phyloP scores from a whole-genome alignment of 2,888 invertebrate species.

The Ischnus inquisitorius region DNA sequence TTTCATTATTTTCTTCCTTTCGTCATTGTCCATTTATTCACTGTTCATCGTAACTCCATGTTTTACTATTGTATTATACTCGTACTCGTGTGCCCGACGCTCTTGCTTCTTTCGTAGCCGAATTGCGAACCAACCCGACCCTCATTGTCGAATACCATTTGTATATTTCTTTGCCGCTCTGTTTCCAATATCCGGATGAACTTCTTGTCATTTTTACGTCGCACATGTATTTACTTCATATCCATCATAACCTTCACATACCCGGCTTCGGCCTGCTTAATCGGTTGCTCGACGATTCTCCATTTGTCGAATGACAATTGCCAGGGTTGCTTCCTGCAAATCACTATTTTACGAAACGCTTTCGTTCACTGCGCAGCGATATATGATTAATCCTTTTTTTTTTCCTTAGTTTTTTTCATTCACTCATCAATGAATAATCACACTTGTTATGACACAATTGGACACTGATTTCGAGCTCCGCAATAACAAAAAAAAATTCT shows the following conservation, averaged over 20 bases:
- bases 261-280: constrained; percentile 49
- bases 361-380: constrained; percentile 6
- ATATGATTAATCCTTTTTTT: not conserved
- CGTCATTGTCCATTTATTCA: constrained; percentile 67
- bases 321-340: constrained; percentile 31
- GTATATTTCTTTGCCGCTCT: not conserved
- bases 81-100: constrained; percentile 85
- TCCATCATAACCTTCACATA: constrained; percentile 42
- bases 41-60: constrained; percentile 55
- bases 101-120: constrained; percentile 54
- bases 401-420: not conserved
- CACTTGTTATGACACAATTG: not conserved
- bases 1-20: constrained; percentile 31
- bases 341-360: constrained; percentile 25
- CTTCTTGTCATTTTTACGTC: constrained; percentile 43
- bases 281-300: not conserved
- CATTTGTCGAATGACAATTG: constrained; percentile 14
- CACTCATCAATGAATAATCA: not conserved
- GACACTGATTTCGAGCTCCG: not conserved
- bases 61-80: constrained; percentile 70
- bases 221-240: constrained; percentile 48
- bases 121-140: not conserved
- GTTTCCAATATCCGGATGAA: not conserved
- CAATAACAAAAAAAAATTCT: too few species aligned
- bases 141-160: not conserved